Percentiles rank a stretch among this genome's conserved stretches.
Evolutionary conservation across 1,140 invertebrate species (phyloP).

Genomic region (Colletes latitarsis): DNA sequence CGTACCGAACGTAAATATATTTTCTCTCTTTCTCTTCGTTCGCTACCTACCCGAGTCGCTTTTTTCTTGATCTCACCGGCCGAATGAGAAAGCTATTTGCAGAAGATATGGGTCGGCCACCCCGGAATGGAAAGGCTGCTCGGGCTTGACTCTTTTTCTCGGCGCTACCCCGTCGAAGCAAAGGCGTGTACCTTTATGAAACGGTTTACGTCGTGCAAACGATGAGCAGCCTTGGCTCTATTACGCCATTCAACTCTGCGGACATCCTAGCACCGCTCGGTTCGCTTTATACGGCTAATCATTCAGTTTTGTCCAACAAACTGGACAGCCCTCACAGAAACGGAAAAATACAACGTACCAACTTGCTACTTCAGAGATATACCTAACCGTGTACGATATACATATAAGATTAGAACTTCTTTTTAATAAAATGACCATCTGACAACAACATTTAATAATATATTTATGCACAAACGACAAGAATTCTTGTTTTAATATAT

Average conservation of each 20-base stretch:
- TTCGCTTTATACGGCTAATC: constrained; percentile 5
- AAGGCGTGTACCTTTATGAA: constrained; percentile 50
- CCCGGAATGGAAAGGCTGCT: constrained; percentile 52
- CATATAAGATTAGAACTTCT: too few species aligned
- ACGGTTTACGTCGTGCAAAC: constrained; percentile 50
- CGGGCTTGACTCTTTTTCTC: constrained; percentile 37
- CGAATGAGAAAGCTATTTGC: constrained; percentile 63
- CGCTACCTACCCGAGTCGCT: constrained; percentile 46
- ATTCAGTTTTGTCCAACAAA: constrained; percentile 20
- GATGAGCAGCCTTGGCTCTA: constrained; percentile 49
- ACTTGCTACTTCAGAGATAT: too few species aligned
- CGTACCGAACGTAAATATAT: constrained; percentile 29
- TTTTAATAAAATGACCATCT: too few species aligned
- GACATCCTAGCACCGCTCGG: not conserved
- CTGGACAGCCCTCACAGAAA: not conserved
- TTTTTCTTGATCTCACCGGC: constrained; percentile 60
- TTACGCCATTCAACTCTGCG: constrained; percentile 41
- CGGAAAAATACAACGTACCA: not conserved
- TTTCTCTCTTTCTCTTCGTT: constrained; percentile 20
- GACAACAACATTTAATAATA: too few species aligned
- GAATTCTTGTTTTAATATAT: too few species aligned
- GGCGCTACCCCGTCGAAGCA: constrained; percentile 43
- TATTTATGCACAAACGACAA: too few species aligned
- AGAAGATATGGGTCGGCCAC: constrained; percentile 68
- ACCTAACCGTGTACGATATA: too few species aligned